Base-by-base conservation (phyloP, 2,888 invertebrate genomes). In the Dasysyrphus tricinctus region DNA sequence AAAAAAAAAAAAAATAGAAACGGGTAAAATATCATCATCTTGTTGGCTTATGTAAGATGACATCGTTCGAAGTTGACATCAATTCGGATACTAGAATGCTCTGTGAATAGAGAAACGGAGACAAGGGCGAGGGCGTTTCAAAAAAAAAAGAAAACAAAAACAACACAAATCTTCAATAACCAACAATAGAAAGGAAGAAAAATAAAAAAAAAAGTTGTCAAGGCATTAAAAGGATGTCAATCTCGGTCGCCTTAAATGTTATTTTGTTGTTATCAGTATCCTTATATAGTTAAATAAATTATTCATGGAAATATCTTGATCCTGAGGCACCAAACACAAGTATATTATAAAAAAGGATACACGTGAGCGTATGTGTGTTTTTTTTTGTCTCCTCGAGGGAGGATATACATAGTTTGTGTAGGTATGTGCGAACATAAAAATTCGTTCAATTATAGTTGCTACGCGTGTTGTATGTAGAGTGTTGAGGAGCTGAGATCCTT, bases 51-150 rank as follows among this genome's bases (percentile, higher is more conserved):
- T 86, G 82, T 86, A 86, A 86, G 86, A 82, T 82, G 86, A 86
- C 86, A 86, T 86, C 75, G 82, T 79, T 78, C 67, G 59, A 81
- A 86, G 82, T 86, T 86, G 86, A 82, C 86, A 86, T 81, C 86
- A 78, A 86, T 82, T 82, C 78, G 44, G 82, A 72, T 78, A 81
- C 81, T 74, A 67, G 84, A 76, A 19, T 72, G 77, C 72, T 73
- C 44, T 85, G 39, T 76, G 76, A 67, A 57, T 77, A 80, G 72
- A 61, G 65, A 37, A 72, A 32, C 74, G 1, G 32, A 32, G 44
- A 29, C 65, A 57, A 77, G 69, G 59, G 78, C 63, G 70, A 85
- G 72, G 84, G 85, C 85, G 85, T 81, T 78, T 70, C 67, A 76
- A 80, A 72, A 76, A 80, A 47, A 67, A 76, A 76, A 67, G 14